phyloP scores from a whole-genome alignment of 1,140 invertebrate genomes.

The Oncopeltus fasciatus region DNA sequence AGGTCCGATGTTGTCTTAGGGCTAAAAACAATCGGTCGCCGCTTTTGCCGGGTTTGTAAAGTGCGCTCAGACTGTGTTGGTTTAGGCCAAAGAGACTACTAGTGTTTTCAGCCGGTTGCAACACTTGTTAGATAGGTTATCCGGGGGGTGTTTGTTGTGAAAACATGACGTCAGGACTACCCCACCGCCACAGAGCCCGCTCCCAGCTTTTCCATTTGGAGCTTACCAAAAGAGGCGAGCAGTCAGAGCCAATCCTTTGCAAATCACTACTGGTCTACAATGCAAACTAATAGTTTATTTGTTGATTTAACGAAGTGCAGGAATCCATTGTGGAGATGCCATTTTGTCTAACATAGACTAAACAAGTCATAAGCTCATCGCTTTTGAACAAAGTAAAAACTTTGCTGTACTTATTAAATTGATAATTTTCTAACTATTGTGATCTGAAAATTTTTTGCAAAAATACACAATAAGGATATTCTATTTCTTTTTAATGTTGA shows the following conservation, averaged over 20 bases:
- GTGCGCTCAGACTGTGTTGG: too few species aligned
- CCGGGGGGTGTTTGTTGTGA: background rate
- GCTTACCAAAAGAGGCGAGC: too few species aligned
- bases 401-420: too few species aligned
- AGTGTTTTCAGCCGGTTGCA: background rate
- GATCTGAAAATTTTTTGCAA: too few species aligned
- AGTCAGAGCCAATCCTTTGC: background rate
- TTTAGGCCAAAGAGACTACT: background rate
- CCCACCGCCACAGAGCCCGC: too few species aligned
- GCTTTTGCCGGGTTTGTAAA: too few species aligned
- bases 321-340: background rate
- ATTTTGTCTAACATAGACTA: background rate
- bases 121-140: background rate
- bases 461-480: too few species aligned
- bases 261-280: background rate
- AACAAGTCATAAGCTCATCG: background rate
- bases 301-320: background rate
- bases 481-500: too few species aligned
- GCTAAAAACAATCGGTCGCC: background rate
- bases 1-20: background rate
- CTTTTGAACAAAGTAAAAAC: background rate
- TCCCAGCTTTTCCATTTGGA: too few species aligned
- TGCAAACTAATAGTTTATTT: constrained; percentile 1
- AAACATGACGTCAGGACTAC: too few species aligned
- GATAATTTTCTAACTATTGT: too few species aligned